Conservation (phyloP, 2,113 vertebrate genomes). For the Martes martes region DNA sequence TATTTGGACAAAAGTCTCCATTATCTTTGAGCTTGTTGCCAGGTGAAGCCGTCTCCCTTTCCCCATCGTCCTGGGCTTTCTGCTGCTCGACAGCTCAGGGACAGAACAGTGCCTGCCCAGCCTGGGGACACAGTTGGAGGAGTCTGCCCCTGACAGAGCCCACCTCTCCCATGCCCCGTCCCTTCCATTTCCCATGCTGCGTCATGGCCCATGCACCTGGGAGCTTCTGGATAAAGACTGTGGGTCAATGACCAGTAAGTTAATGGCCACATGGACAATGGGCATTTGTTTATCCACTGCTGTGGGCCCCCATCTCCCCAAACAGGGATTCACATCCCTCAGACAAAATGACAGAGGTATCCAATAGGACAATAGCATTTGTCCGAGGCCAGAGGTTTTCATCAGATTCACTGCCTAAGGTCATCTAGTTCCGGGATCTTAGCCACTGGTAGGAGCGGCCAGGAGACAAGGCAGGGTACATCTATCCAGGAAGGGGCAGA, state of each 20-base stretch:
- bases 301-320: not conserved
- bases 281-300: not conserved
- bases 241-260: not conserved
- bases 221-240: not conserved
- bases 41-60: not conserved
- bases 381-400: not conserved
- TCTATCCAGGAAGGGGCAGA: accelerated
- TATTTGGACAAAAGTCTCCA: not conserved
- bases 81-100: not conserved
- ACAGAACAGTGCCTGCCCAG: not conserved
- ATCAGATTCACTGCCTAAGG: not conserved
- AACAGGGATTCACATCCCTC: not conserved
- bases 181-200: not conserved
- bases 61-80: accelerated
- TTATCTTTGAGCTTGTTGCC: not conserved
- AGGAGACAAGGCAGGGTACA: not conserved
- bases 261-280: accelerated
- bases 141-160: not conserved
- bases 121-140: not conserved
- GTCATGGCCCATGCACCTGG: not conserved
- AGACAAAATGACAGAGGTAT: not conserved
- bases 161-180: not conserved
- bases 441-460: accelerated
- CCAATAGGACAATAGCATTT: not conserved
- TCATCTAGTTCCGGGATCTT: accelerated